Conservation (phyloP, 1,140 invertebrate genomes). For the Philopotamus ludificatus region DNA sequence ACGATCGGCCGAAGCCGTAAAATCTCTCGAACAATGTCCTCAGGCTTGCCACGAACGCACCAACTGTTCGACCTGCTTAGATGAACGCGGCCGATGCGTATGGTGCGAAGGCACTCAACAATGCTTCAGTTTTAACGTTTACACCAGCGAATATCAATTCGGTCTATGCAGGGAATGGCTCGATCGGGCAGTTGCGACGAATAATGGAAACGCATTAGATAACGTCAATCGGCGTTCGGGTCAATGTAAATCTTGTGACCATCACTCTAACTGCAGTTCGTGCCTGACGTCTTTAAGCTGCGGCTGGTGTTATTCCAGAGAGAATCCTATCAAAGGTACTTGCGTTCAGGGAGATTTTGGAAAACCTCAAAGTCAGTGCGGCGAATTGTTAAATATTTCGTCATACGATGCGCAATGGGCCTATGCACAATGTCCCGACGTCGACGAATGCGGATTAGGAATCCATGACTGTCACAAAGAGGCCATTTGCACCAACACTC, state of each 20-base stretch:
- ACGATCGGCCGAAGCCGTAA: conserved; percentile 66
- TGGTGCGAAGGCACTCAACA: conserved; percentile 91
- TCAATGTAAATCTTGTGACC: conserved; percentile 79
- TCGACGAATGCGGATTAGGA: conserved; percentile 87
- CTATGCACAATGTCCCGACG: conserved; percentile 88
- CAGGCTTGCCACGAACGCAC: conserved; percentile 70
- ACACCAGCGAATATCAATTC: conserved; percentile 91
- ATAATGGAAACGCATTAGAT: conserved; percentile 30
- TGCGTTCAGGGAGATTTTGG: conserved; percentile 81
- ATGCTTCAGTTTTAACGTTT: conserved; percentile 92
- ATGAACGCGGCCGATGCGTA: conserved; percentile 83
- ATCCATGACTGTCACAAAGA: conserved; percentile 87
- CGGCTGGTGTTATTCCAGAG: conserved; percentile 89
- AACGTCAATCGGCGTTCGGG: conserved; percentile 50
- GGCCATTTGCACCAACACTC: conserved; percentile 88
- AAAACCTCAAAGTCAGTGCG: conserved; percentile 66
- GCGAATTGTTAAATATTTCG: conserved; percentile 57
- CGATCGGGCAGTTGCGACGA: conserved; percentile 64
- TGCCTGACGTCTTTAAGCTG: conserved; percentile 83
- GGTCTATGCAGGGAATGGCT: conserved; percentile 91
- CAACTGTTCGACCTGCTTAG: conserved; percentile 80
- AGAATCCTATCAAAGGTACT: conserved; percentile 82
- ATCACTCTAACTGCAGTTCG: conserved; percentile 73
- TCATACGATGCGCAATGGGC: conserved; percentile 73
- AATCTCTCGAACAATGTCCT: conserved; percentile 65